A percentile compares a stretch with the other conserved stretches of the same genome.
Conservation (phyloP, 2,888 invertebrate genomes). For the Iphiclides podalirius region DNA sequence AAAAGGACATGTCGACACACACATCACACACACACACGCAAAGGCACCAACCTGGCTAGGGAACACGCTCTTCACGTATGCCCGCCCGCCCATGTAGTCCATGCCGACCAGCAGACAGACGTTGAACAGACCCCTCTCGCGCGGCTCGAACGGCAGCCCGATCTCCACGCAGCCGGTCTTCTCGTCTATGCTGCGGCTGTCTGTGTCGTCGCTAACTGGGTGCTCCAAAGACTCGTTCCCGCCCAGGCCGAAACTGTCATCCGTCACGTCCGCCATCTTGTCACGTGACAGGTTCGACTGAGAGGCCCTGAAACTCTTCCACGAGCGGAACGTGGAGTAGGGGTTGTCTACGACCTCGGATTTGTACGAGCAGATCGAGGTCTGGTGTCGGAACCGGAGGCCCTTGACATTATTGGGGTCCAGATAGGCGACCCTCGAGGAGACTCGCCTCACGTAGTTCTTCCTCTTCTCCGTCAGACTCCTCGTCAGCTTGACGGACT, state of each 20-base stretch:
- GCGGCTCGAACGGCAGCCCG: constrained; percentile 56
- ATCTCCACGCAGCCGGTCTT: constrained; percentile 66
- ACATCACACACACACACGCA: too few relatives aligned
- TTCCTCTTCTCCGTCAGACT: constrained; percentile 83
- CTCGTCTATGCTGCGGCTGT: constrained; percentile 60
- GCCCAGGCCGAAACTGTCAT: constrained; percentile 55
- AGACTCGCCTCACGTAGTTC: constrained; percentile 83
- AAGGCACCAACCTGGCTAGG: constrained; percentile 79
- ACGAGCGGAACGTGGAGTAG: constrained; percentile 68
- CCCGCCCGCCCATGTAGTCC: constrained; percentile 82
- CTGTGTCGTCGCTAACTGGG: constrained; percentile 40
- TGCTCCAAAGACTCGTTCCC: constrained; percentile 57
- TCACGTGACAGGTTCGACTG: constrained; percentile 52
- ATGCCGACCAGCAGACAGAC: constrained; percentile 85
- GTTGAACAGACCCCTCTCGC: constrained; percentile 80
- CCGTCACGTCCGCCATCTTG: constrained; percentile 48
- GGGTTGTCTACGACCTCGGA: constrained; percentile 57
- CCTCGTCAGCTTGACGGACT: constrained; percentile 74
- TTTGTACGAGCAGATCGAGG: constrained; percentile 64
- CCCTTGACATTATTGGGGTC: constrained; percentile 53
- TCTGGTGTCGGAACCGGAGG: constrained; percentile 57
- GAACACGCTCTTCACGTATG: constrained; percentile 86
- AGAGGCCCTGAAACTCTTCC: constrained; percentile 70
- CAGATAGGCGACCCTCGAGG: constrained; percentile 74
- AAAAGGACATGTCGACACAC: too few relatives aligned